A percentile compares a stretch with the other conserved stretches of the same genome.
Evolutionary conservation across 2,113 vertebrate genomes (phyloP).

Genomic region (Xiphorhynchus elegans): DNA sequence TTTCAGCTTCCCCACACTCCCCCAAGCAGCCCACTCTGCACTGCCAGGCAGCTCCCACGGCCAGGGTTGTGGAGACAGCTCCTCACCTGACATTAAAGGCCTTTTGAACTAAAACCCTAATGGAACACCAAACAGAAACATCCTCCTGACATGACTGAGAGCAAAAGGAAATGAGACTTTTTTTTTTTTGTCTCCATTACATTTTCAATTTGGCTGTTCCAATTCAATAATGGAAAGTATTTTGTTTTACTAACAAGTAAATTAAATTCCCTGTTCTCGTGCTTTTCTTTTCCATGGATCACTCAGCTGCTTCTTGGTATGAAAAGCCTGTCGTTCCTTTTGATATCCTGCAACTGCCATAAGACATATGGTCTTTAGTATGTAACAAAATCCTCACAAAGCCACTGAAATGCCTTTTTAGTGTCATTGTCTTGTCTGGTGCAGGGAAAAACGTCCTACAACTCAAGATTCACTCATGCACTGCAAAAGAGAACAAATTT

Average conservation of each 20-base stretch:
- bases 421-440: neutral
- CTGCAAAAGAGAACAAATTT: neutral
- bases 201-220: conserved; percentile 50
- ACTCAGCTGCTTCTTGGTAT: neutral
- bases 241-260: conserved; percentile 61
- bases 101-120: conserved; percentile 34
- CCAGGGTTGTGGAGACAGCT: neutral
- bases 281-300: conserved; percentile 5
- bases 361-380: neutral
- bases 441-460: neutral
- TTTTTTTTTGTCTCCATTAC: neutral
- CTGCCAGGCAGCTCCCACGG: neutral
- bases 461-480: neutral
- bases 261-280: conserved; percentile 3
- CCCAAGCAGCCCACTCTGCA: neutral
- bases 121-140: conserved; percentile 52
- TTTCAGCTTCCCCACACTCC: neutral
- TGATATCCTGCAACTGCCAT: neutral
- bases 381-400: neutral
- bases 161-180: conserved; percentile 61
- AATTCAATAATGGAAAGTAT: conserved; percentile 65
- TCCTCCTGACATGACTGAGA: conserved; percentile 44
- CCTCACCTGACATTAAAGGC: neutral
- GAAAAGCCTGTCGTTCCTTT: neutral
- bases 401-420: neutral